Conservation (phyloP, 2,113 vertebrate genomes). For the Phyllostomus hastatus region DNA sequence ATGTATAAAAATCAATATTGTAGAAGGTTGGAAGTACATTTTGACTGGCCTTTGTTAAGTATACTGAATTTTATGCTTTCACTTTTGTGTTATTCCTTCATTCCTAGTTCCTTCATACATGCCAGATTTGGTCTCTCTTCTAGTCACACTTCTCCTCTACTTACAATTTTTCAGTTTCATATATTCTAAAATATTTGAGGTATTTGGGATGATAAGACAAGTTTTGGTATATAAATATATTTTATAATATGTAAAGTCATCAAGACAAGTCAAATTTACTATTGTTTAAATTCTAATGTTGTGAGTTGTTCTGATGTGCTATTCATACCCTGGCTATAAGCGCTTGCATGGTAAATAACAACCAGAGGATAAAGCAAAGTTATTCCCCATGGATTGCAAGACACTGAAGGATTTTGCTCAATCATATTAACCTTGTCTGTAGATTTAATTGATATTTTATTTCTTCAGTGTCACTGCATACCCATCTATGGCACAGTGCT, state of each 20-base stretch:
- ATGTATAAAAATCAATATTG: neutral
- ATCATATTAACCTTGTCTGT: neutral
- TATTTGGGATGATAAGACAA: neutral
- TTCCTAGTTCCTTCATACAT: neutral
- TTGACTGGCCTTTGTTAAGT: neutral
- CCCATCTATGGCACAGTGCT: too few species aligned
- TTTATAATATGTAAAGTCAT: neutral
- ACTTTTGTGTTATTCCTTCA: neutral
- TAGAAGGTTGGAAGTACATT: neutral
- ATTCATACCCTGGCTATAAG: neutral
- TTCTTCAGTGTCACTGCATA: neutral
- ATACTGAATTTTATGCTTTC: neutral
- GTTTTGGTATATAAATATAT: neutral
- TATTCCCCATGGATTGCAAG: neutral
- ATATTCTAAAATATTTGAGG: neutral
- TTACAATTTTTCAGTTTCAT: neutral
- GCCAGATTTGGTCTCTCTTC: neutral
- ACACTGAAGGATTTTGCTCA: neutral
- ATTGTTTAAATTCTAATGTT: neutral
- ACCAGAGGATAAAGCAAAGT: neutral
- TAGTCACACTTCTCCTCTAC: neutral
- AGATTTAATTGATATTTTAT: fast-evolving
- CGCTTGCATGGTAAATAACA: neutral
- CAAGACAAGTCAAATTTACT: neutral
- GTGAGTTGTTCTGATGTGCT: neutral